These are phyloP conservation scores for Poecilia gillii DNA, from an alignment of 2,797 vertebrate species.

Conservation along the genomic window DNA sequence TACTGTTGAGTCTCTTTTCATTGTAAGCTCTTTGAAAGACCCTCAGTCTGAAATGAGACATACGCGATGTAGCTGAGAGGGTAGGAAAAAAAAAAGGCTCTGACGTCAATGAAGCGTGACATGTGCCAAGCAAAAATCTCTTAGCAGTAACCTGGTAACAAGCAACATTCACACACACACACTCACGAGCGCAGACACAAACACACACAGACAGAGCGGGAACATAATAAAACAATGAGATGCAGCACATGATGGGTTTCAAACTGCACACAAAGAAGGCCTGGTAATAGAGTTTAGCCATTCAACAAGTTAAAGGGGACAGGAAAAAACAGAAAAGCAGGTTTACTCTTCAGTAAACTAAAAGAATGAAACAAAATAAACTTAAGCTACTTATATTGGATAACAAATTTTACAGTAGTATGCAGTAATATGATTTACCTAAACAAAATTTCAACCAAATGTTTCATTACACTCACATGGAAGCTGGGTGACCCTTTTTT, in stretches of 20 bases:
- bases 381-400: constrained; percentile 40
- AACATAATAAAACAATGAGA: constrained; percentile 63
- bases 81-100: constrained; percentile 46
- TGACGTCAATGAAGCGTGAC: constrained; percentile 81
- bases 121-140: constrained; percentile 74
- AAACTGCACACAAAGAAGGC: constrained; percentile 32
- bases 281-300: constrained; percentile 21
- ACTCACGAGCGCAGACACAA: neutral
- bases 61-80: constrained; percentile 51
- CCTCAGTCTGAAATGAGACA: constrained; percentile 64
- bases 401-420: constrained; percentile 30
- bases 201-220: constrained; percentile 28
- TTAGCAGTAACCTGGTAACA: constrained; percentile 80
- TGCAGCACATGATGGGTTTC: constrained; percentile 34
- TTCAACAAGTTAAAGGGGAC: constrained; percentile 18
- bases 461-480: constrained; percentile 71
- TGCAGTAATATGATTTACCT: constrained; percentile 29
- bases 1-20: constrained; percentile 59
- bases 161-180: constrained; percentile 54
- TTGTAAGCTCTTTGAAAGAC: constrained; percentile 57
- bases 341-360: constrained; percentile 8
- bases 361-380: constrained; percentile 29
- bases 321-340: constrained; percentile 17
- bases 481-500: constrained; percentile 78
- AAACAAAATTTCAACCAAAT: constrained; percentile 58